Conservation (phyloP, 1,140 invertebrate genomes). For the Manduca sexta region DNA sequence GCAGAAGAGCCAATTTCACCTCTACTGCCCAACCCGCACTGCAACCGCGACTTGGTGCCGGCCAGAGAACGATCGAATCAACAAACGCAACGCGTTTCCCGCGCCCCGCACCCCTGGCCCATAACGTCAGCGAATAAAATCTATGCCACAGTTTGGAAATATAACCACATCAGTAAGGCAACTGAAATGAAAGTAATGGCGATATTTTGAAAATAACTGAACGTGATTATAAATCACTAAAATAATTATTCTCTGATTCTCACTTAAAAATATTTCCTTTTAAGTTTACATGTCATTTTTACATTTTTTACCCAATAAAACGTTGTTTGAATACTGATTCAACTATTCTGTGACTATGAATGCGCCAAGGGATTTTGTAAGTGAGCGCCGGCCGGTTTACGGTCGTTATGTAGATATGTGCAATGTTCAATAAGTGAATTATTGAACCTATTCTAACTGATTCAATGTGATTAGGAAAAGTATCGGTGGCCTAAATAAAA, state of each 20-base stretch:
- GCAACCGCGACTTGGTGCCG: constrained; percentile 22
- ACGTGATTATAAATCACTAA: too few relatives aligned
- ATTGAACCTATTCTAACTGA: too few relatives aligned
- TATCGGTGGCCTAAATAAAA: too few relatives aligned
- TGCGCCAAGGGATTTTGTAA: constrained; percentile 27
- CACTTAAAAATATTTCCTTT: neutral
- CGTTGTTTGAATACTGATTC: too few relatives aligned
- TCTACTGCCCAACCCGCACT: constrained; percentile 62
- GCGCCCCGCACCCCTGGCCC: constrained; percentile 10
- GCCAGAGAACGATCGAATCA: constrained; percentile 32
- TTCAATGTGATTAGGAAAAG: too few relatives aligned
- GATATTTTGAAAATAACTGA: too few relatives aligned
- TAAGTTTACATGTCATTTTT: constrained; percentile 3
- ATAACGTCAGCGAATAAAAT: constrained; percentile 14
- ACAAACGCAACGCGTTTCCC: constrained; percentile 17
- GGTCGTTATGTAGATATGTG: too few relatives aligned
- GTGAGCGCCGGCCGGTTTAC: too few relatives aligned
- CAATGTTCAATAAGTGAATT: too few relatives aligned
- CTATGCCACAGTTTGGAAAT: constrained; percentile 24
- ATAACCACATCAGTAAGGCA: neutral
- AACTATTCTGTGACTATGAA: constrained; percentile 16
- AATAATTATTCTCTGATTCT: too few relatives aligned
- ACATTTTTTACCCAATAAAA: too few relatives aligned
- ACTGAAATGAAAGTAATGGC: too few relatives aligned
- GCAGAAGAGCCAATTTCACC: constrained; percentile 58